phyloP scores from a whole-genome alignment of 2,888 invertebrate species.

The Agelastica alni region DNA sequence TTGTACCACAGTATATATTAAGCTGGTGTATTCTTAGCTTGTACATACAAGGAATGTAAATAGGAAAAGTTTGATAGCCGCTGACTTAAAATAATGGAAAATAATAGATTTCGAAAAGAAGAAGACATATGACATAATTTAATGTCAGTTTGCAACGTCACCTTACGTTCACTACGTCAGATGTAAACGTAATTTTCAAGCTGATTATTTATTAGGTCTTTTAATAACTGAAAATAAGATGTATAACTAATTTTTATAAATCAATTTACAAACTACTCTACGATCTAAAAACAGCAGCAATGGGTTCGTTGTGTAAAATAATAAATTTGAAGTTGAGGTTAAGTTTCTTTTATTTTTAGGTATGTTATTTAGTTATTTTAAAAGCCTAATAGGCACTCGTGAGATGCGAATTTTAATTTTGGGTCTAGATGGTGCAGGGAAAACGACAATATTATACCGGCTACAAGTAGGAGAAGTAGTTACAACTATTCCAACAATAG shows the following conservation, averaged over 20 bases:
- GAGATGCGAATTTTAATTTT: slow-evolving; percentile 98
- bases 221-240: slow-evolving; percentile 14
- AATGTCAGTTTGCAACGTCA: background rate
- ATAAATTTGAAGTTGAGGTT: slow-evolving; percentile 13
- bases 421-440: slow-evolving; percentile 98
- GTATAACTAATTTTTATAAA: slow-evolving; percentile 15
- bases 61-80: too few species aligned
- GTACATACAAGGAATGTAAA: too few species aligned
- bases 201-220: slow-evolving; percentile 3
- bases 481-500: slow-evolving; percentile 98
- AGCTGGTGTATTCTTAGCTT: too few species aligned
- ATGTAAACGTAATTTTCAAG: slow-evolving; percentile 8
- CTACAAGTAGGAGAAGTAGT: slow-evolving; percentile 98
- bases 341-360: slow-evolving; percentile 61
- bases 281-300: slow-evolving; percentile 1
- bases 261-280: background rate
- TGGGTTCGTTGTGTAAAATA: slow-evolving; percentile 10
- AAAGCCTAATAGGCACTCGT: slow-evolving; percentile 90
- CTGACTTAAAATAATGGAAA: too few species aligned
- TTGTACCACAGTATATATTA: too few species aligned
- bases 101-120: too few species aligned
- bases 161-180: slow-evolving; percentile 14
- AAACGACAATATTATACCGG: slow-evolving; percentile 97
- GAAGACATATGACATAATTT: too few species aligned
- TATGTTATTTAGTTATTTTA: slow-evolving; percentile 95